Base-by-base conservation (phyloP, 1,140 invertebrate species). In the Halesus radiatus region DNA sequence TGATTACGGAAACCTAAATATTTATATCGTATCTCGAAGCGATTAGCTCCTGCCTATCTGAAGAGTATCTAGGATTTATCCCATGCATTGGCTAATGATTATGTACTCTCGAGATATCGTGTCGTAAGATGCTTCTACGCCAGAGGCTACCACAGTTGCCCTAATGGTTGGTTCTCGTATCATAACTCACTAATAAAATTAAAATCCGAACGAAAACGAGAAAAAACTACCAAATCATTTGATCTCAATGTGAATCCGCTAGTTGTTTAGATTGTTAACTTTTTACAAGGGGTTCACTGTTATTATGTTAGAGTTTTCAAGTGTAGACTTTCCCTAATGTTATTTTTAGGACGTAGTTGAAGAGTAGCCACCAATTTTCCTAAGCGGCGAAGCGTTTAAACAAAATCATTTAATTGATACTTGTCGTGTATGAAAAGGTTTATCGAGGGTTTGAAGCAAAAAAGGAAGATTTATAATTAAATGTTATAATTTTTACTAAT, bases 401-500 rank as follows among this genome's bases (percentile, higher is more conserved):
- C 70, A 80, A 78, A 83, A 83, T 80, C 78, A 60, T 83, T 74
- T 83, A 83, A 83, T 83, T 83, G 81, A 80, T 80, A 80, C 76
- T 83, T 83, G 81, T 83, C 81, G 80, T 80, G 79, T 80, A 76
- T 83, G 72, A 80, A 83, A 75, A 76, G 81, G 70, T 79, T 54
- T 82, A 68, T 74, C 29, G 66, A 74, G 78, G 53, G 50, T 45
- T 23, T 26, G 16, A 23, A 52, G n/a, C 23, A 26, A 78, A 79
- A 78, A 74, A 72, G 73, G 68, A 76, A 73, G 78, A 80, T 82
- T 82, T 80, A 78, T 82, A 82, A 78, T 72, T 82, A 74, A 62
- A 82, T 53, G 75, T 78, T 80, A 75, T 82, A 80, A 80, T 82
- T 82, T 82, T 20, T 60, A 23, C 53, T 77, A 77, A 66, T 64